A percentile compares a stretch with the other conserved stretches of the same genome.
These are phyloP conservation scores for Meandrina meandrites DNA, from an alignment of 92 coral and sea anemone species.

Conservation along the genomic window DNA sequence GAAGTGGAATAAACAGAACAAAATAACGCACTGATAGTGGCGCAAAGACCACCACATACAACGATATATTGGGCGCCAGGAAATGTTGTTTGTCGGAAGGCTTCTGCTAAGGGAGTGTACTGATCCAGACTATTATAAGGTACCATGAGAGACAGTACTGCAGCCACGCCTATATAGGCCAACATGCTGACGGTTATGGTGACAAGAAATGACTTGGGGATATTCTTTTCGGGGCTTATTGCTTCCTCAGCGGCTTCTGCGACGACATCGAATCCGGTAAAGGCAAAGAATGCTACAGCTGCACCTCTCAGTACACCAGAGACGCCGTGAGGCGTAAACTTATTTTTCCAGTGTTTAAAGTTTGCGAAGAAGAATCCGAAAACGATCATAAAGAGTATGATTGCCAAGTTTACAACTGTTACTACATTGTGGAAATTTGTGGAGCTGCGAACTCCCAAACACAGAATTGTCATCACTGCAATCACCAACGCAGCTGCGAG, in stretches of 20 bases:
- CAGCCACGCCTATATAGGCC: constrained; percentile 76
- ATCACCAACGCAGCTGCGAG: constrained; percentile 68
- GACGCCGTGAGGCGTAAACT: constrained; percentile 22
- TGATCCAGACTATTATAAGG: constrained; percentile 62
- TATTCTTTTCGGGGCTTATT: constrained; percentile 59
- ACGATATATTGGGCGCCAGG: constrained; percentile 68
- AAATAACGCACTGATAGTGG: constrained; percentile 62
- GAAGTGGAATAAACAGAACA: constrained; percentile 69
- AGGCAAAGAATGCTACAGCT: constrained; percentile 24
- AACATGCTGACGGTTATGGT: constrained; percentile 64
- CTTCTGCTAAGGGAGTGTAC: constrained; percentile 83
- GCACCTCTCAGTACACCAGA: constrained; percentile 23
- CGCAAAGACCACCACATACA: constrained; percentile 78
- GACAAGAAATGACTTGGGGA: constrained; percentile 68
- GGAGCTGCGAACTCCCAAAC: constrained; percentile 69
- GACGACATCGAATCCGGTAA: constrained; percentile 33
- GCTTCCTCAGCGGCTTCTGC: constrained; percentile 65
- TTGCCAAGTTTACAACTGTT: constrained; percentile 63
- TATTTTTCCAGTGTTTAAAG: constrained; percentile 20
- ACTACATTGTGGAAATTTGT: constrained; percentile 52
- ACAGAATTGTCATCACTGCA: constrained; percentile 57
- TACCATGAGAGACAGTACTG: constrained; percentile 73
- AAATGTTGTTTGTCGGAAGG: constrained; percentile 70
- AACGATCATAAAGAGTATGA: constrained; percentile 55
- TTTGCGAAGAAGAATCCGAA: constrained; percentile 57